phyloP scores from a whole-genome alignment of 1,140 invertebrate genomes.

The Gryllus bimaculatus region DNA sequence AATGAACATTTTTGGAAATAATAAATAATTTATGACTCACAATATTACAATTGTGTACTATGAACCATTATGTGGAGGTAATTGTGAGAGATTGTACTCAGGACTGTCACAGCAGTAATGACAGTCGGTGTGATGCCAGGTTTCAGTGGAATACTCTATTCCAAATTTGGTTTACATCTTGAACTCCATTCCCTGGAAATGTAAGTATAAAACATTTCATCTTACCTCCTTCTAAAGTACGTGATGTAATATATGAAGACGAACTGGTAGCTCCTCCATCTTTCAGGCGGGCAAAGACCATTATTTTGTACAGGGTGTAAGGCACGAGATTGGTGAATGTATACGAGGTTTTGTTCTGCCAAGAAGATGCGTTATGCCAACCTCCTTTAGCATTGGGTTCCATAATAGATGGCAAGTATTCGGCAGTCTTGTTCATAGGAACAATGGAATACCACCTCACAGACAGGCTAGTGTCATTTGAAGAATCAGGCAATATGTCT shows the following conservation, averaged over 20 bases:
- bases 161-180: too few species aligned
- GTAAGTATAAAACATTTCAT: conserved; percentile 6
- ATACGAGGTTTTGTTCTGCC: conserved; percentile 25
- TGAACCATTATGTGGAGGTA: too few species aligned
- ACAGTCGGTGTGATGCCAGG: too few species aligned
- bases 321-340: conserved; percentile 55
- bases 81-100: too few species aligned
- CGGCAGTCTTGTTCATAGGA: neutral
- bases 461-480: conserved; percentile 34
- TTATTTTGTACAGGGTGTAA: conserved; percentile 65
- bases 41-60: too few species aligned
- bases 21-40: too few species aligned
- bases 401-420: conserved; percentile 43
- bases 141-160: too few species aligned
- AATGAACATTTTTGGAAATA: too few species aligned
- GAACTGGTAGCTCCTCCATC: conserved; percentile 44
- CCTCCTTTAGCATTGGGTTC: conserved; percentile 30
- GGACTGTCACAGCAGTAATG: too few species aligned
- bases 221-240: conserved; percentile 53
- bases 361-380: conserved; percentile 44
- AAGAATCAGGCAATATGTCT: neutral
- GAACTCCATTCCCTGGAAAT: too few species aligned
- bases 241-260: conserved; percentile 45
- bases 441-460: conserved; percentile 46
- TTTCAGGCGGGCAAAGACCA: conserved; percentile 56